Evolutionary conservation across 2,113 vertebrate species (phyloP), one percentile per base, ranked within the genome.

Genomic region (Pogona vitticeps): DNA sequence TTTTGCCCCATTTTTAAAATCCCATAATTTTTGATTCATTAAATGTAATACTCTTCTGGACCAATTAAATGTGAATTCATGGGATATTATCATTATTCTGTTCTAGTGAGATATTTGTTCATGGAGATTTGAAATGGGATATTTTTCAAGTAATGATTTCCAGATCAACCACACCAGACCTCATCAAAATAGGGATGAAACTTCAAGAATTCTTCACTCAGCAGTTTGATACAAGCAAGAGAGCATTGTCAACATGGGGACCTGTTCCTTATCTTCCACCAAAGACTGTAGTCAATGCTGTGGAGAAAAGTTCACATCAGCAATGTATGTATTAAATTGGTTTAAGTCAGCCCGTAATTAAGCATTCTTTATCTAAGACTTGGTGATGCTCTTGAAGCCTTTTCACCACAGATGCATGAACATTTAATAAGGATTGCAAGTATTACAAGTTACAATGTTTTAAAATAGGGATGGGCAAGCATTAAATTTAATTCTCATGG

Each of bases 71-170:
- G 61, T 73, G n/a, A n/a, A 91, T 77, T 63, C 70, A 85, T 83
- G 77, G 73, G 26, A 79, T 38, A 63, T 91, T 95, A 17, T 85
- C 88, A 12, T 10, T 95, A 92, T 90, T 91, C 88, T 91, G 67
- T 67, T 92, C 65, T 92, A 99, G 99, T 93, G 98, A 98, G 92
- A 98, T 99, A 94, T 99, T 99, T 92, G 97, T 99, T 93, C 98
- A 99, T 80, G 99, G 99, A 82, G 99, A 99, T 94, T 93, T 99
- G 94, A 98, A 99, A 93, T 99, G 99, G 99, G 98, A 99, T 96
- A 99, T 99, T 92, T 99, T 99, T 95, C 99, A 99, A 97, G 99
- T 99, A 89, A 99, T 99, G 96, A 99, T 99, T 95, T 99, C 99
- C 65, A 97, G 99, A 94, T 99, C 98, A 0, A 99, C 99, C 68